phyloP scores from a whole-genome alignment of 1,140 invertebrate genomes.

The Scaptomyza montana region DNA sequence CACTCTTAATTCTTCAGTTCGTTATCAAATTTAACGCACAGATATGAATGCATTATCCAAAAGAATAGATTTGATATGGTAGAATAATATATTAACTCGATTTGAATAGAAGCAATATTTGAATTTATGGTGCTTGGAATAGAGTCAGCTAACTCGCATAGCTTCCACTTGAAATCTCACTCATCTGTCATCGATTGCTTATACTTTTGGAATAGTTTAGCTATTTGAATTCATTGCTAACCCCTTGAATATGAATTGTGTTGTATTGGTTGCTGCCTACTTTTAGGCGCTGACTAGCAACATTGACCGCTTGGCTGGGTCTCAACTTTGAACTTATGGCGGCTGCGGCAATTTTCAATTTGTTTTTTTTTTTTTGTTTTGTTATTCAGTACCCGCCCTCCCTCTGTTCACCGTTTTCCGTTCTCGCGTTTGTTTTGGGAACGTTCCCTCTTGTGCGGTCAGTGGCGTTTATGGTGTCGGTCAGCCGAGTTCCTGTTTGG shows the following conservation, averaged over 20 bases:
- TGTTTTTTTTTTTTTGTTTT: slow-evolving; percentile 49
- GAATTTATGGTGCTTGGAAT: no score
- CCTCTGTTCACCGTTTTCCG: background rate
- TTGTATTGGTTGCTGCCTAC: slow-evolving; percentile 16
- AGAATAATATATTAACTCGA: no score
- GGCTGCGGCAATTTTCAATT: slow-evolving; percentile 79
- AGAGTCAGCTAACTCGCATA: background rate
- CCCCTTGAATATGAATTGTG: slow-evolving; percentile 20
- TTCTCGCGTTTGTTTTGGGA: background rate
- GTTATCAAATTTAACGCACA: no score
- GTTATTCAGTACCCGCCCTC: slow-evolving; percentile 36
- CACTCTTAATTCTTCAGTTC: no score
- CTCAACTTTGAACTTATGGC: slow-evolving; percentile 71
- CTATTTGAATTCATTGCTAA: background rate
- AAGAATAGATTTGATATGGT: no score
- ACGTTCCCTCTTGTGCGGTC: slow-evolving; percentile 66
- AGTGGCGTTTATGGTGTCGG: slow-evolving; percentile 74
- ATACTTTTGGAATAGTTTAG: background rate
- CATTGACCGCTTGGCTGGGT: slow-evolving; percentile 57
- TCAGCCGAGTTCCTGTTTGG: slow-evolving; percentile 64
- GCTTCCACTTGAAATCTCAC: background rate
- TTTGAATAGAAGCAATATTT: no score
- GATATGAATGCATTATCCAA: no score
- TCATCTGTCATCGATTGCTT: background rate
- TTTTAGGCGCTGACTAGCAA: slow-evolving; percentile 40